A percentile compares a stretch with the other conserved stretches of the same genome.
phyloP scores from a whole-genome alignment of 2,113 vertebrate species.

The Arothron firmamentum region DNA sequence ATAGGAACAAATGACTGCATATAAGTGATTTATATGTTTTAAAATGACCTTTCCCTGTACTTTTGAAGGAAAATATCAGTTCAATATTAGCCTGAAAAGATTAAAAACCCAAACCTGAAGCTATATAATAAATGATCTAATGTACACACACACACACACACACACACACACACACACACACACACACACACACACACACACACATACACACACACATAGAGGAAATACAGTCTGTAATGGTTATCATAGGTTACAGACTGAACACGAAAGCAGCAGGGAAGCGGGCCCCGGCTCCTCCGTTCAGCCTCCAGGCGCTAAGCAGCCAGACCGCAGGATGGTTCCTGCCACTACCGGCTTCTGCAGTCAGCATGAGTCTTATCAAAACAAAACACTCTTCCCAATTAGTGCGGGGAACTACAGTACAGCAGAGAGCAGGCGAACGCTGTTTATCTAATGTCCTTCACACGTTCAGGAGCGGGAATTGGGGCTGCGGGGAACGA shows the following conservation, averaged over 20 bases:
- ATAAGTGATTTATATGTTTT: not conserved
- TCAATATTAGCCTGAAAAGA: too few relatives aligned
- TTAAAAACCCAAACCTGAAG: too few relatives aligned
- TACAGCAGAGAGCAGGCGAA: not conserved
- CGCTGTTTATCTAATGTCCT: conserved; percentile 14
- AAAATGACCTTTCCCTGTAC: too few relatives aligned
- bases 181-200: conserved; percentile 14
- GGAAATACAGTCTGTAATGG: not conserved
- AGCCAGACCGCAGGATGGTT: not conserved
- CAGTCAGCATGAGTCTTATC: conserved; percentile 5
- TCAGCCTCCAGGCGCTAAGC: conserved; percentile 4
- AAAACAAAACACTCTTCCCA: conserved; percentile 22
- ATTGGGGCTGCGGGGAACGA: conserved; percentile 13
- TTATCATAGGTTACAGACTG: not conserved
- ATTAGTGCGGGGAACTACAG: conserved; percentile 21
- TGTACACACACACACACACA: conserved; percentile 4
- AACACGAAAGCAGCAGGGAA: conserved; percentile 1
- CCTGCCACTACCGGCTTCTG: not conserved
- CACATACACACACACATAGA: too few relatives aligned
- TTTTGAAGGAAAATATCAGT: too few relatives aligned
- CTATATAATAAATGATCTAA: not conserved
- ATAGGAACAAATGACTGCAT: not conserved
- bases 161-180: conserved; percentile 3
- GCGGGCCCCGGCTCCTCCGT: not conserved
- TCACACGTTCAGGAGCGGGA: conserved; percentile 12